A percentile compares a stretch with the other conserved stretches of the same genome.
phyloP scores from a whole-genome alignment of 2,797 vertebrate species.

The Hyperoplus lanceolatus region DNA sequence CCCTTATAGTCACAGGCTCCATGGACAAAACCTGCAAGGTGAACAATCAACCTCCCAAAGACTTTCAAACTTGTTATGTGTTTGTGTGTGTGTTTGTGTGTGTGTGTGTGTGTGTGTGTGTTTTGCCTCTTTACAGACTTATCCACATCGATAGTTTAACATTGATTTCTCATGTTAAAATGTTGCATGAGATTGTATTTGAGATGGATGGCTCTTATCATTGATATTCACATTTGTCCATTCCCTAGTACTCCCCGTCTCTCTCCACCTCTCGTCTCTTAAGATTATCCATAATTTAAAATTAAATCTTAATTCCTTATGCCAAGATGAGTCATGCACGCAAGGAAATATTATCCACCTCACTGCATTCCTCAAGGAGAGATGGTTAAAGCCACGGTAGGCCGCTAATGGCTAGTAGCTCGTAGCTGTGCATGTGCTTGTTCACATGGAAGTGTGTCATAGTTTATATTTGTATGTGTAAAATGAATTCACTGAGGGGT shows the following conservation, averaged over 20 bases:
- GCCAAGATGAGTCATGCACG: constrained; percentile 65
- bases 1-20: constrained; percentile 91
- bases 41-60: constrained; percentile 43
- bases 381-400: constrained; percentile 42
- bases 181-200: neutral
- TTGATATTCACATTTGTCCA: constrained; percentile 12
- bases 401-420: constrained; percentile 32
- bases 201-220: constrained; percentile 10
- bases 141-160: neutral
- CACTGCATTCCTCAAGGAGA: constrained; percentile 44
- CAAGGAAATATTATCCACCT: constrained; percentile 60
- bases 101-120: neutral
- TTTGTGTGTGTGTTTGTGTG: neutral
- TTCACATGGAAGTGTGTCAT: constrained; percentile 7
- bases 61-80: neutral
- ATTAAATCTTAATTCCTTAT: constrained; percentile 66
- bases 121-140: neutral
- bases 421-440: constrained; percentile 10
- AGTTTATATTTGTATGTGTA: constrained; percentile 10
- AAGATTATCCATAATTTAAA: constrained; percentile 50
- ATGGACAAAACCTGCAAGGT: constrained; percentile 97
- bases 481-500: constrained; percentile 12
- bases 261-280: constrained; percentile 34
- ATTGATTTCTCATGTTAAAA: constrained; percentile 10
- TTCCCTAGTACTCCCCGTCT: constrained; percentile 12